Base-by-base conservation (phyloP, 2,797 vertebrate genomes). In the Coregonus suidteri region DNA sequence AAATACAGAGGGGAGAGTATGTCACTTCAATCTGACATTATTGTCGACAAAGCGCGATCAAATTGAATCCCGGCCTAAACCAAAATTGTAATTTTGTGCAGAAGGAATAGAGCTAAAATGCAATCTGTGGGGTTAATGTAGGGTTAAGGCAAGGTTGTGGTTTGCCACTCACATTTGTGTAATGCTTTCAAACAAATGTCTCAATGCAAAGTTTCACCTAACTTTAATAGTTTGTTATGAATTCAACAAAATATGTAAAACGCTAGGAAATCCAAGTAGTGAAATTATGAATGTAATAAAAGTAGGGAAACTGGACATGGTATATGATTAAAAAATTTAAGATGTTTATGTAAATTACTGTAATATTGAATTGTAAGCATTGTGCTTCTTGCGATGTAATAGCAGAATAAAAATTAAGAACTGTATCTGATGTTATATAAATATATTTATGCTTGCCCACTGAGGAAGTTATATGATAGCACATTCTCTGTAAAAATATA, bases 281-380 rank as follows among this genome's bases (percentile, higher is more conserved):
- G 71, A 88, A 74, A 81, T 86, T 11, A 82, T 90, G 89, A 89
- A 92, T 90, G 88, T 88, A 87, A 80, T 75, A 41, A 83, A 85
- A 84, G 4, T 77, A 76, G 75, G 81, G 18, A 79, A 80, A 76
- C 85, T 77, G 13, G 4, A 1, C 67, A 82, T 77, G 3, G 64
- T 66, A 67, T 62, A 41, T 37, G 74, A 83, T 82, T 83, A 84
- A 82, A 73, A 88, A 86, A 83, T 78, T 2, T 78, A 84, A 80
- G 7, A 75, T 77, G 59, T 2, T 52, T 67, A 69, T 71, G 20
- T 47, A 84, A 13, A 85, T 64, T 71, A 69, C 16, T 18, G n/a
- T 74, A 68, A 37, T 76, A 68, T 87, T 70, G 18, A 66, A 37
- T 84, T 87, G 77, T 16, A 82, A 85, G 77, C 70, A 73, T 70